phyloP scores from a whole-genome alignment of 1,140 invertebrate genomes.

The Ylistrum balloti region DNA sequence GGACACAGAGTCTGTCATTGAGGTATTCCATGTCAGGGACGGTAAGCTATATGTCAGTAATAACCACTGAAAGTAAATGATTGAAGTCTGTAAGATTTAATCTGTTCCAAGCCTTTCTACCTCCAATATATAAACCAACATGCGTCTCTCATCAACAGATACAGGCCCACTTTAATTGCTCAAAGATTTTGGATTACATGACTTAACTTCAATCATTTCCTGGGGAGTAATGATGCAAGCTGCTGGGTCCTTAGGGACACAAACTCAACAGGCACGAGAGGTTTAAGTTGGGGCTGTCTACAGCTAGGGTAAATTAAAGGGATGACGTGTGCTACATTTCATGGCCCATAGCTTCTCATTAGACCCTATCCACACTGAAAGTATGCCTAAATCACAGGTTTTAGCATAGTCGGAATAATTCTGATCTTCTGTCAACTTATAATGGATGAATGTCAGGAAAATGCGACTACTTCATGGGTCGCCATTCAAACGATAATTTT shows the following conservation, averaged over 20 bases:
- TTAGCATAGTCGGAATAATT: no score
- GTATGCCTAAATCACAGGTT: neutral
- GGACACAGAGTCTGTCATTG: neutral
- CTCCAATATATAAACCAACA: neutral
- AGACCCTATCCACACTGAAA: neutral
- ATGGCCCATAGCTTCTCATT: neutral
- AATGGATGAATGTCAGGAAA: no score
- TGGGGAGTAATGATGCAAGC: neutral
- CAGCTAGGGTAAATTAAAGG: neutral
- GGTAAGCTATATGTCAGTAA: no score
- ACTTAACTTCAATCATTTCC: neutral
- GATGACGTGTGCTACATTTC: constrained; percentile 25
- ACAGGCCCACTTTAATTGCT: neutral
- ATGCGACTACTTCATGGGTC: no score
- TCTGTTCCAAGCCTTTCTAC: neutral
- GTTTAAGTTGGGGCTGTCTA: neutral
- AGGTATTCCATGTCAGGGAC: neutral
- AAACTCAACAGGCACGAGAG: constrained; percentile 2
- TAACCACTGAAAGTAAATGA: neutral
- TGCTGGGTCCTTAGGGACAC: neutral
- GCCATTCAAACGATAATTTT: no score
- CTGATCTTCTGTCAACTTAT: no score
- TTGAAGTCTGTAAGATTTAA: neutral
- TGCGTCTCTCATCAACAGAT: neutral
- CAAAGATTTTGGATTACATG: neutral